A percentile compares a stretch with the other conserved stretches of the same genome.
Evolutionary conservation across 2,113 vertebrate genomes (phyloP).

Genomic region (Phylloscopus whistleri): DNA sequence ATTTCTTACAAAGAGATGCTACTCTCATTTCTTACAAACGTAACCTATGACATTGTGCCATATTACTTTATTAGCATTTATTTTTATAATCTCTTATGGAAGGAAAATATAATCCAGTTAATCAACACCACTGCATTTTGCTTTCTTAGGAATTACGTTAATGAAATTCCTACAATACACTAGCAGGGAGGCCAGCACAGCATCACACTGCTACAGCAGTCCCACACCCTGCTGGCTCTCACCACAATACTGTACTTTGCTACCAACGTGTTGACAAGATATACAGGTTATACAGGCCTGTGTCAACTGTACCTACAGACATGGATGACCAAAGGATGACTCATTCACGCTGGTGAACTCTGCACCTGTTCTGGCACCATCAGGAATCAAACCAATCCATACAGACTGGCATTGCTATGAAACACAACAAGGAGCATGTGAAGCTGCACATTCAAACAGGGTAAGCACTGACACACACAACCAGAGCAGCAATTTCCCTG

Average conservation of each 20-base stretch:
- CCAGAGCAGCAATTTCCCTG: not conserved
- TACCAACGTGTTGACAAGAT: not conserved
- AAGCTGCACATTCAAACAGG: not conserved
- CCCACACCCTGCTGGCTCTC: not conserved
- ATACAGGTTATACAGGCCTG: not conserved
- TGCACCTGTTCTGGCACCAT: not conserved
- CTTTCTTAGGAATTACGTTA: constrained; percentile 24
- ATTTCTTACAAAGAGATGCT: not conserved
- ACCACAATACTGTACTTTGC: not conserved
- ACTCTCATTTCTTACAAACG: constrained; percentile 6
- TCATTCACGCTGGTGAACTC: not conserved
- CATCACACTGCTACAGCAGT: fast-evolving
- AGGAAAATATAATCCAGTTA: constrained; percentile 44
- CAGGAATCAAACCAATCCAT: not conserved
- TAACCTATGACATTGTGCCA: constrained; percentile 8
- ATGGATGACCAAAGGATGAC: not conserved
- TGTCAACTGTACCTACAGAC: not conserved
- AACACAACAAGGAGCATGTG: not conserved
- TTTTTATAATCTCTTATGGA: constrained; percentile 20
- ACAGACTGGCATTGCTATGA: fast-evolving
- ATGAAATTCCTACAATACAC: constrained; percentile 1
- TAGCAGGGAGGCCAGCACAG: not conserved
- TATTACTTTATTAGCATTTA: constrained; percentile 41
- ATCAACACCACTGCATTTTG: constrained; percentile 23
- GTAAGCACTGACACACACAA: fast-evolving